Evolutionary conservation across 2,113 vertebrate species (phyloP).

Genomic region (Potamarius usumacintae): DNA sequence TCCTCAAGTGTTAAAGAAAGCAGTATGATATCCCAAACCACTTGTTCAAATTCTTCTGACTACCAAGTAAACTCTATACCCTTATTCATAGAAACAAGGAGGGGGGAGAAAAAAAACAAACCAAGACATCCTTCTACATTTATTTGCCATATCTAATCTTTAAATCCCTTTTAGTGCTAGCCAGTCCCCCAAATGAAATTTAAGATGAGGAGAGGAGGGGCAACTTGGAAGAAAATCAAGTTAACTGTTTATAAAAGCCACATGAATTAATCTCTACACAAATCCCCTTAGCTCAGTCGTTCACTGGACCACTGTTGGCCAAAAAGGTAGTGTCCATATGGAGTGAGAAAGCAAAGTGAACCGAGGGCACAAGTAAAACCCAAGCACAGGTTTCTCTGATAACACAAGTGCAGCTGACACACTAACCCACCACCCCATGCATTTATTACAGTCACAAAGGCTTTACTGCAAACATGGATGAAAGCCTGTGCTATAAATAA

Average conservation of each 20-base stretch:
- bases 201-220: conserved; percentile 57
- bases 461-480: conserved; percentile 18
- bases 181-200: conserved; percentile 59
- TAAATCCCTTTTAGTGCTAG: conserved; percentile 60
- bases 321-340: conserved; percentile 43
- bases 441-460: conserved; percentile 6
- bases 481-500: conserved; percentile 7
- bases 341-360: conserved; percentile 19
- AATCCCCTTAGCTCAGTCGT: conserved; percentile 55
- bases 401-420: background rate
- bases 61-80: conserved; percentile 45
- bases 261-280: conserved; percentile 57
- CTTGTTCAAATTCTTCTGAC: conserved; percentile 48
- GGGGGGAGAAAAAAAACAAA: conserved; percentile 33
- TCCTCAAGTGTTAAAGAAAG: conserved; percentile 52
- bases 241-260: conserved; percentile 65
- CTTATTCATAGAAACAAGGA: background rate
- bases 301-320: conserved; percentile 22
- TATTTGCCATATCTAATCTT: conserved; percentile 67
- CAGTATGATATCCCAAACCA: conserved; percentile 43
- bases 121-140: conserved; percentile 59
- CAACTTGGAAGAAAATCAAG: conserved; percentile 60
- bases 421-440: background rate
- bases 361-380: conserved; percentile 14
- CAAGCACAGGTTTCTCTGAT: background rate